These are phyloP conservation scores for Melanostigma gelatinosum DNA, from an alignment of 2,113 vertebrate species.

Conservation along the genomic window DNA sequence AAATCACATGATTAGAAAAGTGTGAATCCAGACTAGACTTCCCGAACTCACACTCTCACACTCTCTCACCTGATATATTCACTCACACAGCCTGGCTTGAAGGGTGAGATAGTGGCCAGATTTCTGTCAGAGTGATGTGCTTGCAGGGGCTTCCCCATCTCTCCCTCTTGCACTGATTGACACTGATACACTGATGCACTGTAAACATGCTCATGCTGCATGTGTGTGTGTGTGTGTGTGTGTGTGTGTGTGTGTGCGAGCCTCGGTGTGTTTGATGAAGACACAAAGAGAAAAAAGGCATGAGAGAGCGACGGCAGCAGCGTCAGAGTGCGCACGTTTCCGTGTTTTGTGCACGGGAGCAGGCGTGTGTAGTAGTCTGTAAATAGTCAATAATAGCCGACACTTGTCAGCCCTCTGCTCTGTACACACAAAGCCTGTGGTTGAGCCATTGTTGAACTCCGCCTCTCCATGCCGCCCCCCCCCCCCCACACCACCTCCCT, in stretches of 20 bases:
- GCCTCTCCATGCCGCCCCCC: conserved; percentile 58
- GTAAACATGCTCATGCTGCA: conserved; percentile 58
- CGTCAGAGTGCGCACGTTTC: conserved; percentile 40
- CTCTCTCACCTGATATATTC: conserved; percentile 28
- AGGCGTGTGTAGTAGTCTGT: conserved; percentile 76
- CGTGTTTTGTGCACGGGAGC: conserved; percentile 69
- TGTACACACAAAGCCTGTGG: conserved; percentile 82
- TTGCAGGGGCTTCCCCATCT: conserved; percentile 73
- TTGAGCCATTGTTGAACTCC: conserved; percentile 81
- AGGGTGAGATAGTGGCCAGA: conserved; percentile 76
- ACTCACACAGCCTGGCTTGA: conserved; percentile 57
- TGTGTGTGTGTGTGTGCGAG: background rate
- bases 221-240: conserved; percentile 17
- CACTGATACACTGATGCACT: conserved; percentile 76
- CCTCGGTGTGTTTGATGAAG: conserved; percentile 51
- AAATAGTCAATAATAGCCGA: conserved; percentile 86
- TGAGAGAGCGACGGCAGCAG: background rate
- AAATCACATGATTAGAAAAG: background rate
- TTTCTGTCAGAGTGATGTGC: conserved; percentile 80
- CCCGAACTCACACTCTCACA: background rate
- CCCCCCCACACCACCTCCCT: background rate
- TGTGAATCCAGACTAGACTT: background rate
- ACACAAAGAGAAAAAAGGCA: conserved; percentile 46
- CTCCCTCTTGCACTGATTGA: conserved; percentile 75
- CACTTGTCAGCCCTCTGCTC: conserved; percentile 84